These are phyloP conservation scores for Pseudanteris insignis DNA, from an alignment of 2,888 invertebrate genomes.

Conservation along the genomic window DNA sequence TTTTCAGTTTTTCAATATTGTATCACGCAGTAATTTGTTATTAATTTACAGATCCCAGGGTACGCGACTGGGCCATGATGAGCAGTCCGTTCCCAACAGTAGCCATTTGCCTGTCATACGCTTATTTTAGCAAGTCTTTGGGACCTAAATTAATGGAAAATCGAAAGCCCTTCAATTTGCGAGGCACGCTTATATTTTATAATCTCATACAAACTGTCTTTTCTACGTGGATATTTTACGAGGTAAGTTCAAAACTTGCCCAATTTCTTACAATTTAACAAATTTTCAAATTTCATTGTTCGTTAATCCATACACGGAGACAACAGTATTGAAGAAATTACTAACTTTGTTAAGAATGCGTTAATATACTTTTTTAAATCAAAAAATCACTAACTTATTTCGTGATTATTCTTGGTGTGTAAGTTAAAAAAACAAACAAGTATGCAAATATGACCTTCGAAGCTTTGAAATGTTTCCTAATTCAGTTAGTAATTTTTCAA, in stretches of 20 bases:
- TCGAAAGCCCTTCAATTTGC: constrained; percentile 85
- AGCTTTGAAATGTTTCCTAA: too few relatives aligned
- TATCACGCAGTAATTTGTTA: neutral
- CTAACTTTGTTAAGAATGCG: too few relatives aligned
- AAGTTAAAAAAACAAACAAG: too few relatives aligned
- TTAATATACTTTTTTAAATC: too few relatives aligned
- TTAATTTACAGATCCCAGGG: constrained; percentile 79
- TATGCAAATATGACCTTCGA: too few relatives aligned
- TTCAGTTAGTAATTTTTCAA: too few relatives aligned
- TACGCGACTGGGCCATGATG: constrained; percentile 90
- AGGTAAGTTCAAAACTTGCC: constrained; percentile 72
- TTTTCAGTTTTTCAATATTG: neutral
- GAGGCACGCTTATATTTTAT: constrained; percentile 82
- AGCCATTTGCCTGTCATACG: constrained; percentile 83
- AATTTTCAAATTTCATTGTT: too few relatives aligned
- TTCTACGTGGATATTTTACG: constrained; percentile 91
- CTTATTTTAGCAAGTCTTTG: constrained; percentile 81
- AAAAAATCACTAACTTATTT: too few relatives aligned
- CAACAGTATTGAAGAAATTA: too few relatives aligned
- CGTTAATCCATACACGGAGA: too few relatives aligned
- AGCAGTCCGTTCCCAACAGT: constrained; percentile 88
- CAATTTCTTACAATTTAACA: too few relatives aligned
- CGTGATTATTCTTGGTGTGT: too few relatives aligned
- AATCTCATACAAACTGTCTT: constrained; percentile 90
- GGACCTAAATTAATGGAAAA: constrained; percentile 91